Evolutionary conservation across 2,797 vertebrate genomes (phyloP), one percentile per base, ranked within the genome.

Genomic region (Squalus acanthias): DNA sequence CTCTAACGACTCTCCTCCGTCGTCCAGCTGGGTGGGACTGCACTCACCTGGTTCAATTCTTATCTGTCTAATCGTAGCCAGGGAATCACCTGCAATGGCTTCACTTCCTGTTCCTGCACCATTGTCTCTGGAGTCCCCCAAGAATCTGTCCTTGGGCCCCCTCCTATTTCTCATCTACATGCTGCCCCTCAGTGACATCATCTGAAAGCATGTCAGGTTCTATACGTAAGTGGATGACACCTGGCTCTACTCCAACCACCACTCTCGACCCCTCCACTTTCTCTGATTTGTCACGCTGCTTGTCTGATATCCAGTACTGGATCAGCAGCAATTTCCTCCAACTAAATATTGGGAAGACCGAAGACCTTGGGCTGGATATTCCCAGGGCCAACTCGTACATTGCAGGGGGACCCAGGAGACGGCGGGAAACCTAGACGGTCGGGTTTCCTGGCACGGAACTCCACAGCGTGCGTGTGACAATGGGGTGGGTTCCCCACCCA

Each of bases 291-390:
- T 12, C 76, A 2, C 2, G n/a, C 33, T 39, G 76, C 33, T 79
- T 39, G 39, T 79, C 76, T 8, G 76, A n/a, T n/a, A 79, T 79
- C 76, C 76, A 92, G 33, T 65, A n/a, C 60, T 92, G 89, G 60
- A 33, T 92, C 15, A 92, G 24, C 15, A 92, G 24, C 39, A 65
- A 65, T 63, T 92, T 65, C 5, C 29, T 39, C 60, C 29, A 92
- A 91, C 88, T 92, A 92, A 92, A 92, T 65, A 65, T 65, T 92
- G 89, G 89, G n/a, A 92, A 63, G 17, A 65, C 20, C 33, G 20
- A 92, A 65, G 20, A 2, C 5, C 2, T 57, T 57, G 53, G 53
- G 53, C 53, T 57, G 53, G 53, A 57, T 57, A 2, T 57, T 57
- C 53, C 53, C 53, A 57, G 39, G 39, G 39, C 39, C 39, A 39